A percentile compares a stretch with the other conserved stretches of the same genome.
Evolutionary conservation across 2,797 vertebrate genomes (phyloP).

Genomic region (Megaceryle alcyon): DNA sequence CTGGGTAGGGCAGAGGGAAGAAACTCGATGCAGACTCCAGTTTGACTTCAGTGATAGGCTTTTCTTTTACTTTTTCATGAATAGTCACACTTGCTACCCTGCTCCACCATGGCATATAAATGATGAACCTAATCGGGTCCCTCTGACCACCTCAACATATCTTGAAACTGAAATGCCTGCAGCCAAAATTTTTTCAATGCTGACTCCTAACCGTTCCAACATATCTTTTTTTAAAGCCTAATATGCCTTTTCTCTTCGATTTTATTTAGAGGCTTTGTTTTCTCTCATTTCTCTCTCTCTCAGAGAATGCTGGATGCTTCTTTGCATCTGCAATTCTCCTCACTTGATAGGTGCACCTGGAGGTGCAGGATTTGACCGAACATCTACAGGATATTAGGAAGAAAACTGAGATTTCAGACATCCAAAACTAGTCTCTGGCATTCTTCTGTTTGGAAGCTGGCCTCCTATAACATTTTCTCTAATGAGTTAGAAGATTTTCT

Average conservation of each 20-base stretch:
- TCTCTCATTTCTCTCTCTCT: neutral
- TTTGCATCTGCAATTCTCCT: neutral
- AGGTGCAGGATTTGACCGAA: neutral
- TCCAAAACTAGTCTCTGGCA: neutral
- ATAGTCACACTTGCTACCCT: neutral
- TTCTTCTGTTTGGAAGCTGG: slow-evolving; percentile 18
- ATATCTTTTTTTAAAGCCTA: slow-evolving; percentile 61
- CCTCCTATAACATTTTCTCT: neutral
- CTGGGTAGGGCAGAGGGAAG: neutral
- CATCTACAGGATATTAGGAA: neutral
- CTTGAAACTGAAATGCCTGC: slow-evolving; percentile 66
- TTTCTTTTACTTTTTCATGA: slow-evolving; percentile 19
- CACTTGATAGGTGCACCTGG: neutral
- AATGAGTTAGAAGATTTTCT: neutral
- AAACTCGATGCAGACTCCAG: neutral
- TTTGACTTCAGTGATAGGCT: slow-evolving; percentile 6
- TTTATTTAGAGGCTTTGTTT: slow-evolving; percentile 61
- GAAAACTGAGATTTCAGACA: neutral
- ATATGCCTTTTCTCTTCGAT: slow-evolving; percentile 13
- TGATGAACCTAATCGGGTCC: slow-evolving; percentile 66
- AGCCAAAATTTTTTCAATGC: slow-evolving; percentile 63
- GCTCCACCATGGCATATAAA: slow-evolving; percentile 66
- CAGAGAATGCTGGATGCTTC: neutral
- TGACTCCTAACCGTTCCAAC: slow-evolving; percentile 45
- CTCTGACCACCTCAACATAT: slow-evolving; percentile 55